Conservation (phyloP, 2,888 invertebrate species). For the Papilio demoleus region DNA sequence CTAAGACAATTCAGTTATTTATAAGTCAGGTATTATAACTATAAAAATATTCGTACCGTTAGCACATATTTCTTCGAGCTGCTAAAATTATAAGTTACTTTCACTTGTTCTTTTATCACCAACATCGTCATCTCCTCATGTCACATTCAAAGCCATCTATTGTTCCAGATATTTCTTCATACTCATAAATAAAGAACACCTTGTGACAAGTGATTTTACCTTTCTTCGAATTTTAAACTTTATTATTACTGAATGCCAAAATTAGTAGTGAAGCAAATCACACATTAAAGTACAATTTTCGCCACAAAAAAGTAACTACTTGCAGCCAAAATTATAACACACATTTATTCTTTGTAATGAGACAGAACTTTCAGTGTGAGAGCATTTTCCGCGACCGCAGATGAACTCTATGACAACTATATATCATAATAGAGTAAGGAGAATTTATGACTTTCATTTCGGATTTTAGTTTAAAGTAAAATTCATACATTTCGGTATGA, state of each 20-base stretch:
- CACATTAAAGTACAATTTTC: not conserved
- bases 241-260: not conserved
- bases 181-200: too few species aligned
- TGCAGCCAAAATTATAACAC: slow-evolving; percentile 1
- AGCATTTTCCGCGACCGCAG: not conserved
- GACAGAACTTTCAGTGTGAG: slow-evolving; percentile 6
- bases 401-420: slow-evolving; percentile 21
- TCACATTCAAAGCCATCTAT: too few species aligned
- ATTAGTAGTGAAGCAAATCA: not conserved
- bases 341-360: slow-evolving; percentile 11
- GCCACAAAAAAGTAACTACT: not conserved
- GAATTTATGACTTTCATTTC: slow-evolving; percentile 19
- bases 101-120: too few species aligned
- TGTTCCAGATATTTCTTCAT: too few species aligned
- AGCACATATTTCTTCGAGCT: too few species aligned
- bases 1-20: too few species aligned
- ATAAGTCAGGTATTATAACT: too few species aligned
- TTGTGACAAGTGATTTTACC: too few species aligned
- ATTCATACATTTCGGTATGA: not conserved
- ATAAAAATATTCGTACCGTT: too few species aligned
- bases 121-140: too few species aligned
- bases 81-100: too few species aligned
- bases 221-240: not conserved
- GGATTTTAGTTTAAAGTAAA: not conserved
- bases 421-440: slow-evolving; percentile 25